Base-by-base conservation (phyloP, 2,797 vertebrate species). In the Spinibarbus caldwelli region DNA sequence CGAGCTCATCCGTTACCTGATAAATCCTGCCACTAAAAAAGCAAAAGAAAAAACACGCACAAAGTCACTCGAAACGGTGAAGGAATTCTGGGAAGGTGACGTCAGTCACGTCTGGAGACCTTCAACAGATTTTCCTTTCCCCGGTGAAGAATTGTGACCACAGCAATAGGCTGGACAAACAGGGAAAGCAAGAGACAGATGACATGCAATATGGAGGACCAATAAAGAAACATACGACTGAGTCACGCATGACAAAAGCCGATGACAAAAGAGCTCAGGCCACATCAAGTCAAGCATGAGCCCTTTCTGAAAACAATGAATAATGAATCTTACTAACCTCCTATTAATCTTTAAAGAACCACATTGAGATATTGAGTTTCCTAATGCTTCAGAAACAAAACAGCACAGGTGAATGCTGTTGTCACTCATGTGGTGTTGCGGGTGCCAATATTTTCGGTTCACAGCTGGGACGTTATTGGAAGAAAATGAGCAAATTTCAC, bases 291-390 rank as follows among this genome's bases (percentile, higher is more conserved):
- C 89, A 47, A 86, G 90, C 91, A 92, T 79, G 86, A 90, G 90
- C 78, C 91, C 91, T 91, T 89, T 94, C 92, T 91, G 86, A 92
- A 93, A 92, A 88, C 86, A 88, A 94, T 95, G 81, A 95, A 95
- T 95, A 95, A 95, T 95, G 83, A 91, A 95, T 95, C 93, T 94
- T 94, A 95, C 93, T 94, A 95, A 95, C 91, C 90, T 91, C 90
- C 82, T 93, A 95, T 95, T 90, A 94, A 96, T 94, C 92, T 94
- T 96, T 95, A 94, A 95, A 88, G 87, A 92, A 91, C 86, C 86
- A 89, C 92, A 92, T 91, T 91, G 92, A 94, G 91, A 93, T 92
- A 95, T 96, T 92, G 78, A 88, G 90, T 96, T 95, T 93, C 92
- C 90, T 89, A 88, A 90, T 87, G 92, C 87, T 87, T 89, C 87